Percentiles rank a stretch among this genome's conserved stretches.
Conservation (phyloP, 2,888 invertebrate species). For the Chaitophorus viminalis region DNA sequence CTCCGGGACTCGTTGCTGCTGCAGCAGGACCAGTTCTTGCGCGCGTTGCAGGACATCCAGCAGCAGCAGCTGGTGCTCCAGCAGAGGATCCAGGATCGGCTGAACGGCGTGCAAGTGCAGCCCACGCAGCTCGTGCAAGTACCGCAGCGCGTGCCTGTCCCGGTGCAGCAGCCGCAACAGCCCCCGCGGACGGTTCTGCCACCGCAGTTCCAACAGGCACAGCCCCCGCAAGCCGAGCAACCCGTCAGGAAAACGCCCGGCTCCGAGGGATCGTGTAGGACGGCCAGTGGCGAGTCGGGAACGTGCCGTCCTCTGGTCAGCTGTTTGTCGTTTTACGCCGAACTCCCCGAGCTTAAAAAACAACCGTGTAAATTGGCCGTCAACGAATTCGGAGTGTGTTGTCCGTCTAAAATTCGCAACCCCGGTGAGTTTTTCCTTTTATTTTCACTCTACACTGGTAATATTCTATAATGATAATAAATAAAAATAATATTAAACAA, state of each 20-base stretch:
- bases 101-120: slow-evolving; percentile 62
- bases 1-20: slow-evolving; percentile 62
- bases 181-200: too few species aligned
- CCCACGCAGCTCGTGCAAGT: slow-evolving; percentile 19
- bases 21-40: slow-evolving; percentile 63
- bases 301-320: slow-evolving; percentile 66
- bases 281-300: slow-evolving; percentile 41
- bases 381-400: slow-evolving; percentile 67
- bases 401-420: slow-evolving; percentile 64
- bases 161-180: slow-evolving; percentile 20
- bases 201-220: too few species aligned
- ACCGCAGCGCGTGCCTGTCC: neutral
- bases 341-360: slow-evolving; percentile 66
- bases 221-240: neutral
- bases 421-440: slow-evolving; percentile 31
- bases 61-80: slow-evolving; percentile 64
- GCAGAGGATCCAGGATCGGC: slow-evolving; percentile 64
- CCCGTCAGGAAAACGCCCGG: neutral
- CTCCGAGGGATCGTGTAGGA: slow-evolving; percentile 37
- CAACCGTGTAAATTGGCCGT: slow-evolving; percentile 66
- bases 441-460: neutral
- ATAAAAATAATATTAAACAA: too few species aligned
- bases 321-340: slow-evolving; percentile 67
- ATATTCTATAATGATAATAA: too few species aligned
- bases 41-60: slow-evolving; percentile 64